Percentiles rank a stretch among this genome's conserved stretches.
Conservation (phyloP, 2,797 vertebrate species). For the Semotilus atromaculatus region DNA sequence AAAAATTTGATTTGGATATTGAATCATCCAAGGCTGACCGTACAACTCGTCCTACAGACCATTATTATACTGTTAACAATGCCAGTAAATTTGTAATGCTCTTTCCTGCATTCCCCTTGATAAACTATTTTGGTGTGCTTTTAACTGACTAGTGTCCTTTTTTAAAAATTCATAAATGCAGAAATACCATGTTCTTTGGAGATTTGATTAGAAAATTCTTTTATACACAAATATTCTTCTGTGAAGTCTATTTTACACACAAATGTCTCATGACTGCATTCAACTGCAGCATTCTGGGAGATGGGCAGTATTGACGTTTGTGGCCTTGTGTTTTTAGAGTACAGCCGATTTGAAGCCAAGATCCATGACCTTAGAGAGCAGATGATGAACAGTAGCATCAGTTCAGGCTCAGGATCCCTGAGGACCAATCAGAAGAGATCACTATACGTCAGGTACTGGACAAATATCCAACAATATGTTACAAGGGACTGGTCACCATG, state of each 20-base stretch:
- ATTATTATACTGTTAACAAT: constrained; percentile 1
- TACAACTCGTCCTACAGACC: background rate
- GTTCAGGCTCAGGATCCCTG: constrained; percentile 94
- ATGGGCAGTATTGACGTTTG: background rate
- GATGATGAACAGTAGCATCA: constrained; percentile 99
- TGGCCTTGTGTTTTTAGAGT: constrained; percentile 78
- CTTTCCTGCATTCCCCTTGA: background rate
- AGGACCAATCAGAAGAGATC: constrained; percentile 96
- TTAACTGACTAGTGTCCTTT: background rate
- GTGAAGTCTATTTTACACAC: background rate
- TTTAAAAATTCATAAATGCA: too few species aligned
- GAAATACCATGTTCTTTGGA: too few species aligned
- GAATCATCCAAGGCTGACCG: background rate
- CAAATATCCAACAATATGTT: background rate
- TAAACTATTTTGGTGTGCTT: background rate
- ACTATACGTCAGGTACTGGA: constrained; percentile 90
- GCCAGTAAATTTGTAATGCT: background rate
- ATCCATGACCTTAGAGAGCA: constrained; percentile 97
- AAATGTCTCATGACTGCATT: background rate
- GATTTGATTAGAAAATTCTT: background rate
- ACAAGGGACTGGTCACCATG: background rate
- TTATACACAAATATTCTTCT: background rate
- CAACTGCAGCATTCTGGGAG: background rate
- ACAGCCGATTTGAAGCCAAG: constrained; percentile 96
- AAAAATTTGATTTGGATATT: constrained; percentile 12